A percentile compares a stretch with the other conserved stretches of the same genome.
phyloP scores from a whole-genome alignment of 2,113 vertebrate genomes.

The Dromaius novaehollandiae region DNA sequence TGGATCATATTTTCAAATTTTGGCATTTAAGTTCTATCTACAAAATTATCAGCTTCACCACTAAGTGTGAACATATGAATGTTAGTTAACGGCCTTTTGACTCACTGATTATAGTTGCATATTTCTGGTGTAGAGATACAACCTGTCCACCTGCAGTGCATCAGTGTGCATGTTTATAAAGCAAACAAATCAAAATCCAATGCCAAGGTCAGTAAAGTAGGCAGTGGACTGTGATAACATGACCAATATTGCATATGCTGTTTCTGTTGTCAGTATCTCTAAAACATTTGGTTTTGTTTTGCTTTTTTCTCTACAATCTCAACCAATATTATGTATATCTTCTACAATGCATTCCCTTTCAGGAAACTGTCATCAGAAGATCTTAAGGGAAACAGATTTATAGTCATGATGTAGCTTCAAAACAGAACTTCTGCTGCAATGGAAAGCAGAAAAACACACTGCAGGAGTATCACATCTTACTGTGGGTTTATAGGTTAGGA shows the following conservation, averaged over 20 bases:
- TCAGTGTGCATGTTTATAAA: neutral
- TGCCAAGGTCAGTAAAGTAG: neutral
- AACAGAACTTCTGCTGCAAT: neutral
- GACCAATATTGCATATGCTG: neutral
- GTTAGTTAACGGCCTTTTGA: neutral
- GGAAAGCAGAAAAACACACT: neutral
- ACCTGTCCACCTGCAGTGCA: neutral
- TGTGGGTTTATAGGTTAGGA: neutral
- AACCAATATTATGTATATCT: neutral
- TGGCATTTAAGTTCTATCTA: constrained; percentile 54
- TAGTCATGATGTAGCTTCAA: neutral
- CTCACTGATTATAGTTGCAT: neutral
- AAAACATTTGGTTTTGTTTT: neutral
- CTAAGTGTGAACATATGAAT: neutral
- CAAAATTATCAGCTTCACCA: neutral
- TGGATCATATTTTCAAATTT: neutral
- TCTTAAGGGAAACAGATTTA: neutral
- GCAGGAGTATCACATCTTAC: neutral
- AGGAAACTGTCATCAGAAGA: neutral
- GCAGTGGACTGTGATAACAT: neutral
- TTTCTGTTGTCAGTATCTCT: neutral
- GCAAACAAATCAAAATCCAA: neutral
- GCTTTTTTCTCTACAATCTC: no score
- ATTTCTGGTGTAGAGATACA: neutral
- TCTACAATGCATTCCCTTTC: neutral